Base-by-base conservation (phyloP, 2,888 invertebrate genomes). In the Aleiodes alternator region DNA sequence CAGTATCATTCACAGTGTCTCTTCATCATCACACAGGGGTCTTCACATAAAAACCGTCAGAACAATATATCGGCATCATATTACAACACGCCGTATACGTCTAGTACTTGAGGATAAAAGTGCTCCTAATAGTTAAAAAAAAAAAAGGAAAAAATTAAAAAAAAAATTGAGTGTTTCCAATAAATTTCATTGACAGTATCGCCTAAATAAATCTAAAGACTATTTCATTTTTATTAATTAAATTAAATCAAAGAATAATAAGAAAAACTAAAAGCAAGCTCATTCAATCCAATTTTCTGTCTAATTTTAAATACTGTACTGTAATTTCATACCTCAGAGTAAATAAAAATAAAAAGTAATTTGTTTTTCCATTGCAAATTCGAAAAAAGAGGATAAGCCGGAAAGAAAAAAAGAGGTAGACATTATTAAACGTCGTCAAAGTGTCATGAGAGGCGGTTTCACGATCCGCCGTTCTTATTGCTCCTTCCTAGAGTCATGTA, bases 371-470 rank as follows among this genome's bases (percentile, higher is more conserved):
- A 59, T 59, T 34, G 59, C 59, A 7, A 59, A 43, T 43, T 23
- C 23, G 23, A 23, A 23, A 23, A 55, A 71, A 23, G 31, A 48
- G 38, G 73, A 76, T 71, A 72, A 66, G 64, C 66, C 57, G 78
- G 78, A 75, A 78, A 23, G 23, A 23, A 75, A 79, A 80, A 79
- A 83, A 84, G 86, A 85, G 85, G 83, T 85, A 80, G 79, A 68
- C 48, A 64, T 82, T 84, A 81, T 82, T 85, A 84, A 84, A 82
- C 87, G 87, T 86, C 83, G 88, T 83, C 84, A 82, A 87, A 81
- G 89, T 89, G 89, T 89, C 89, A 89, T 89, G 89, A 89, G 88
- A 88, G 89, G 88, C 88, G 87, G 89, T 87, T 88, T 88, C 84
- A 87, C 86, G 84, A 83, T 87, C 89, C 89, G 89, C 89, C 87